Evolutionary conservation across 2,797 vertebrate genomes (phyloP), one percentile per base, ranked within the genome.

Genomic region (Manis javanica): DNA sequence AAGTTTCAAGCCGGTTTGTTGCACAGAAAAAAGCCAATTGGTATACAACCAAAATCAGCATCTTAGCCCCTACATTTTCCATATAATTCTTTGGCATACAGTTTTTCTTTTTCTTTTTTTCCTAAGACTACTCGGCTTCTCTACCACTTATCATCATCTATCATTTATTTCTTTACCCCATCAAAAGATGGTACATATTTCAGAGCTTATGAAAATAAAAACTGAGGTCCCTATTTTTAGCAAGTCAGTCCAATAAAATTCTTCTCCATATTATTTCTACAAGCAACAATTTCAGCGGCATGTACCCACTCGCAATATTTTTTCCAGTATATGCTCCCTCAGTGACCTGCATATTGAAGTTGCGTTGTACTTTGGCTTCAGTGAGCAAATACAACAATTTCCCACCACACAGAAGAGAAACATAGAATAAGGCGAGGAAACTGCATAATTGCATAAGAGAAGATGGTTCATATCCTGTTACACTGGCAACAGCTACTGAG

Each of bases 381-480:
- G 12, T 95, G 59, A 87, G 84, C 37, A 77, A 72, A 86, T 94
- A 69, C 4, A 42, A 42, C 87, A 77, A 84, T 78, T 95, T 96
- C 78, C 42, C 10, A 92, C 66, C 31, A 87, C 90, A 57, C 64
- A 64, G 68, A 81, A 87, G 15, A 34, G 34, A 63, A 96, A 79
- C 14, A n/a, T 84, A 71, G 53, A 96, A 72, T 92, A 90, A 90
- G 57, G 53, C 24, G 84, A 24, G 51, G 39, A 93, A 96, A 84
- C 59, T 68, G 37, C 78, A 88, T 53, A 78, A 85, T 71, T 97
- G 82, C 59, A 34, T 94, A 95, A 93, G 95, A 90, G 69, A 95
- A 95, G 86, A 88, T 96, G 61, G 90, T 96, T 97, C 69, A 5
- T 92, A 87, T 90, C 64, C 59, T 77, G 96, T 97, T 97, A 91